Percentiles rank a stretch among this genome's conserved stretches.
Conservation (phyloP, 2,888 invertebrate genomes). For the Meiosimyza decipiens region DNA sequence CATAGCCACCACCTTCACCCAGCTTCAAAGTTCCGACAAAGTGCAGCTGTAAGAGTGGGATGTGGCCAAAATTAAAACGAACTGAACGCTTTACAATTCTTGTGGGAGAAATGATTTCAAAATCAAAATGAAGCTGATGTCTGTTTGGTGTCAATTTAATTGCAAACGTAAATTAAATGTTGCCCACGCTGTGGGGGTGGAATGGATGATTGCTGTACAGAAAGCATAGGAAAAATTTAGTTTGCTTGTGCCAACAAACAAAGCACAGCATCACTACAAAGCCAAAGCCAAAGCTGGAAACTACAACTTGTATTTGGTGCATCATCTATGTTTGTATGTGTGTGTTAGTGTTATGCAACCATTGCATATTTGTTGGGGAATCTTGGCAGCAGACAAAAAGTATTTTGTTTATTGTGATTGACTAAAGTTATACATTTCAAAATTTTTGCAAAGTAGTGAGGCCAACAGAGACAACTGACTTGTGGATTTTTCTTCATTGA, state of each 20-base stretch:
- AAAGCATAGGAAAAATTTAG: neutral
- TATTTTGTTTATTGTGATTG: conserved; percentile 6
- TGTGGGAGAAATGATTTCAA: neutral
- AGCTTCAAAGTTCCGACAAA: too few species aligned
- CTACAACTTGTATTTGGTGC: neutral
- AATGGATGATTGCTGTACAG: neutral
- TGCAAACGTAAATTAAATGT: conserved; percentile 25
- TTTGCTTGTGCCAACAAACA: neutral
- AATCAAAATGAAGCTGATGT: conserved; percentile 18
- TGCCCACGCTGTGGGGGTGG: neutral
- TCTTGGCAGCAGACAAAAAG: neutral
- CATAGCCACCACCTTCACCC: too few species aligned
- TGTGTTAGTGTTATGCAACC: neutral
- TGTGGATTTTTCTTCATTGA: too few species aligned
- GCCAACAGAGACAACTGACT: too few species aligned
- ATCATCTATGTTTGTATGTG: neutral
- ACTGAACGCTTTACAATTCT: neutral
- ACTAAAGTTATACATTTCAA: neutral
- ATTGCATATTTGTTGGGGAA: neutral
- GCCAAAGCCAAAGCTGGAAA: neutral
- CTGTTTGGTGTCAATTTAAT: conserved; percentile 24
- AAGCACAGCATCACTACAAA: neutral
- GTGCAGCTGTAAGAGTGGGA: neutral
- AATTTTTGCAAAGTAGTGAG: too few species aligned
- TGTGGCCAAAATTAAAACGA: neutral